Base-by-base conservation (phyloP, 2,888 invertebrate species). In the Leucoma salicis region DNA sequence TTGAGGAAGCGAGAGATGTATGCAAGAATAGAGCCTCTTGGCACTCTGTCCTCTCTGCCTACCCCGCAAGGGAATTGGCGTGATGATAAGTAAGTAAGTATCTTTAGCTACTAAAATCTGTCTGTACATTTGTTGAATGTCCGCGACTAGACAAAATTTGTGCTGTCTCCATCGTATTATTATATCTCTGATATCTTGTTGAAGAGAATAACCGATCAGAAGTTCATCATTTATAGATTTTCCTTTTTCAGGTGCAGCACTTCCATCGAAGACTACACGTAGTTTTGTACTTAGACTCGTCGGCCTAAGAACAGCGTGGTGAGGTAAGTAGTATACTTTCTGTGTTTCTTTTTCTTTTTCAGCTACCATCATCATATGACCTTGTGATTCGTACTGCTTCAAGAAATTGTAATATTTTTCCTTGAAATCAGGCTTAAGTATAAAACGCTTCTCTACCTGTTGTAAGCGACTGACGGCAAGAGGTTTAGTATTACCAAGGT, bases 261-360 rank as follows among this genome's bases (percentile, higher is more conserved):
- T 51, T 34, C 47, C 53, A 24, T 57, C 53, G 36, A 56, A 61
- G 8, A 60, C 57, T 12, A 50, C 46, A 14, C 60, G 29, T 10
- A 60, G 28, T 24, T 53, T 57, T 1, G 57, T 61, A 14, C 40
- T 51, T 14, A 35, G 8, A 34, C 51, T 54, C 16, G 33, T 36
- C 13, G 37, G 39, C 14, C 49, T 15, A 31, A 53, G 32, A 3
- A 57, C 53, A 27, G 51, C 54, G 31, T 57, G 57, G 33, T 57
- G 56, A 36, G 55, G 54, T 49, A 57, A 46, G 45, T 55, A 57
- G 12, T 49, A 46, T n/a, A 7, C 16, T 40, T 43, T 21, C 10
- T 15, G 11, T 36, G 24, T n/a, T 8, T 6, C 8, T 21, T 21
- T 21, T 8, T 21, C 21, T 21, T 4, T 21, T 21, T 21, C 21